Conservation (phyloP, 1,140 invertebrate species). For the Bombus huntii region DNA sequence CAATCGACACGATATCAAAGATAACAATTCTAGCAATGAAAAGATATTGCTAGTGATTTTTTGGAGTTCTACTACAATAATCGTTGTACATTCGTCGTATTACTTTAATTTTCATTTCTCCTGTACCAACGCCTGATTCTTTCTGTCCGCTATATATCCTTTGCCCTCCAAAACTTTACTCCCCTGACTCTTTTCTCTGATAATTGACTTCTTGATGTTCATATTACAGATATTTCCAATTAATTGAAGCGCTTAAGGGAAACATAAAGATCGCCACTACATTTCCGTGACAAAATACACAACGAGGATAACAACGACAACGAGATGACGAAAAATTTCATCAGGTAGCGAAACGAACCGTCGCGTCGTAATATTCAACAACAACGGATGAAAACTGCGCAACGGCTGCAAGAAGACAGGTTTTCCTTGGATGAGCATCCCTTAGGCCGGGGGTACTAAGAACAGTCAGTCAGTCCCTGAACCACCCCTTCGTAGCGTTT, state of each 20-base stretch:
- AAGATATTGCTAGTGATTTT: not conserved
- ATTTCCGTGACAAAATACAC: too few relatives aligned
- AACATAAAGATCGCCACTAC: not conserved
- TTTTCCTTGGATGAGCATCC: not conserved
- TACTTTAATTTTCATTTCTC: not conserved
- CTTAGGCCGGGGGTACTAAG: slow-evolving; percentile 41
- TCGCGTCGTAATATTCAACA: too few relatives aligned
- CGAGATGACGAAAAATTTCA: not conserved
- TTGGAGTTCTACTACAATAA: not conserved
- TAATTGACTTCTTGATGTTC: not conserved
- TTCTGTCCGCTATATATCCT: too few relatives aligned
- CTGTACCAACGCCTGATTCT: too few relatives aligned
- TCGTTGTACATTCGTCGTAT: not conserved
- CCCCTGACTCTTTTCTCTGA: not conserved
- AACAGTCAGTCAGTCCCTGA: slow-evolving; percentile 54
- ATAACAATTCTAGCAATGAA: not conserved
- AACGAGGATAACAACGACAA: not conserved
- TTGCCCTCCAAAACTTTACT: not conserved
- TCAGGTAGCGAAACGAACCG: not conserved
- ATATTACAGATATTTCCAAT: not conserved
- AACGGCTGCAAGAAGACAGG: not conserved
- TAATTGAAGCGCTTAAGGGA: not conserved
- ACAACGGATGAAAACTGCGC: not conserved
- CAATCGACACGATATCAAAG: not conserved
- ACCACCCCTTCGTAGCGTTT: slow-evolving; percentile 54